Base-by-base conservation (phyloP, 2,797 vertebrate species). In the Crypturellus tataupa region DNA sequence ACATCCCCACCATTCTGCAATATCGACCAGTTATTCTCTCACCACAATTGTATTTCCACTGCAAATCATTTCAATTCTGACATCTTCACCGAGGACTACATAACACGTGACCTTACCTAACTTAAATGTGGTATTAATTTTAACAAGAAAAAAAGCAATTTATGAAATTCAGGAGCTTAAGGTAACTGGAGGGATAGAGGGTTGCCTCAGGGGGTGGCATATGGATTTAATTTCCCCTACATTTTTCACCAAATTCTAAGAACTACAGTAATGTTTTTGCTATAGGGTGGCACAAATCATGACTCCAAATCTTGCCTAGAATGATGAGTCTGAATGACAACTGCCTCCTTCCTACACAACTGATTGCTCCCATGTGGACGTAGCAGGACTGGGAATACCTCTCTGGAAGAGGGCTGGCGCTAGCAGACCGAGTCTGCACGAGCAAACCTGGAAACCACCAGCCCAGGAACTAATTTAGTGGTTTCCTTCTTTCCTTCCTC, bases 121-220 rank as follows among this genome's bases (percentile, higher is more conserved):
- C 92, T 97, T 95, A 89, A 97, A 96, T 73, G 85, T 95, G 95
- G 84, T 87, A 94, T 96, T 97, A 87, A 98, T 97, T 96, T 97
- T 95, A 83, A 95, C 69, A 73, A 65, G 63, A 47, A 75, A 69
- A 86, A 85, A 94, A 80, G 60, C 49, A 40, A 64, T 95, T 97
- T 96, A 96, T 97, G 89, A 92, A 97, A 97, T 97, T 97, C 84
- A 95, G 87, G 93, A 95, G 97, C 88, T 95, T 97, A 91, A 90
- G 62, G 91, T 95, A 97, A 97, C 90, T 83, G 92, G 53, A 92
- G 64, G 78, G 80, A 93, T 83, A 89, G 29, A 88, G 79, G 85
- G 96, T 95, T 94, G 84, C 94, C 92, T 93, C 86, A 82, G 85
- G 82, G 89, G 40, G 92, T 62, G 91, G 46, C 95, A 96, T 72